Evolutionary conservation across 2,888 invertebrate species (phyloP).

Genomic region (Eristalis arbustorum): DNA sequence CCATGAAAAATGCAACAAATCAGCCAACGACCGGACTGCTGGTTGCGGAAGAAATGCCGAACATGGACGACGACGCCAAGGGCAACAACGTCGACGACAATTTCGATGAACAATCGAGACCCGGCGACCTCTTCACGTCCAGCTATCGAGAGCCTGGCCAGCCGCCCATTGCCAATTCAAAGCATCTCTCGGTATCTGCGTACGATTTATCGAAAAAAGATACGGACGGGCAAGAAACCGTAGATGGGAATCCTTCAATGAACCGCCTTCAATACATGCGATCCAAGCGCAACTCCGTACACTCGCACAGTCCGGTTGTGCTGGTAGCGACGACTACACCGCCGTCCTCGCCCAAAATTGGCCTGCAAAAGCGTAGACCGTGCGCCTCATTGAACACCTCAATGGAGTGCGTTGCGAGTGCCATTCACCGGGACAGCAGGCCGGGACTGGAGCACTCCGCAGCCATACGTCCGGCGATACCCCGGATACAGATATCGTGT

Average conservation of each 20-base stretch:
- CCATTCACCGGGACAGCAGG: not conserved
- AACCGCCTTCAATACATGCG: constrained; percentile 49
- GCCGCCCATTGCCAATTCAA: constrained; percentile 72
- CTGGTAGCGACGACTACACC: not conserved
- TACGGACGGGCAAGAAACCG: constrained; percentile 59
- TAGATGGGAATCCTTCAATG: constrained; percentile 45
- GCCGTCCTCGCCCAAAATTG: constrained; percentile 27
- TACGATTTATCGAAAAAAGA: constrained; percentile 80
- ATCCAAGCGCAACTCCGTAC: constrained; percentile 37
- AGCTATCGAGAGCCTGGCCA: constrained; percentile 68
- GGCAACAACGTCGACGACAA: constrained; percentile 7
- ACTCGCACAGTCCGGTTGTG: constrained; percentile 15
- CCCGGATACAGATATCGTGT: constrained; percentile 43
- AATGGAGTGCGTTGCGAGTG: constrained; percentile 63
- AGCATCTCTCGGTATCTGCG: constrained; percentile 79
- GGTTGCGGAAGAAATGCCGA: constrained; percentile 14
- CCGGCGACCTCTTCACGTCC: constrained; percentile 2
- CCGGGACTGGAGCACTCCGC: constrained; percentile 41
- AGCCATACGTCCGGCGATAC: constrained; percentile 26
- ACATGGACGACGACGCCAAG: constrained; percentile 20
- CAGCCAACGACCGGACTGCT: constrained; percentile 8
- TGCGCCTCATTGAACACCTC: constrained; percentile 62
- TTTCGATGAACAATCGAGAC: constrained; percentile 48
- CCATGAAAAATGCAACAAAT: constrained; percentile 52
- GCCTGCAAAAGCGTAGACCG: constrained; percentile 51